Evolutionary conservation across 2,797 vertebrate genomes (phyloP).

Genomic region (Podarcis lilfordi): DNA sequence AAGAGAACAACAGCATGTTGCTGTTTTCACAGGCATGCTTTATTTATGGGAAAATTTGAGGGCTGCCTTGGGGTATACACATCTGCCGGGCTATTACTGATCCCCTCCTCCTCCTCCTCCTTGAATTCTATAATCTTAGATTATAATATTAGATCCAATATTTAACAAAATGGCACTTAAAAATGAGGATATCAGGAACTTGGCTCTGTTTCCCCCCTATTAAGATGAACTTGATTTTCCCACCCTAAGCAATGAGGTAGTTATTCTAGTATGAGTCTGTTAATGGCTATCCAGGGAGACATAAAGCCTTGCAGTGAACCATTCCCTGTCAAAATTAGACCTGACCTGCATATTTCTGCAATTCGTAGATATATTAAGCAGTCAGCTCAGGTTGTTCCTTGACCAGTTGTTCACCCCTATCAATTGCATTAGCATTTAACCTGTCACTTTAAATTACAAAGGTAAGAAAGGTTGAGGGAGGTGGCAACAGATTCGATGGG

Average conservation of each 20-base stretch:
- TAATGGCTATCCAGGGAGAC: slow-evolving; percentile 73
- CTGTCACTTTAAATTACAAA: slow-evolving; percentile 76
- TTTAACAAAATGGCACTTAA: slow-evolving; percentile 60
- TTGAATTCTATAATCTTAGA: slow-evolving; percentile 70
- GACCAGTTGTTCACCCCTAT: slow-evolving; percentile 79
- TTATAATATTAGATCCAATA: slow-evolving; percentile 62
- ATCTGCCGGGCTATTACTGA: slow-evolving; percentile 55
- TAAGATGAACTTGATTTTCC: slow-evolving; percentile 63
- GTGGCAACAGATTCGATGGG: slow-evolving; percentile 70
- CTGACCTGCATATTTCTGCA: slow-evolving; percentile 75
- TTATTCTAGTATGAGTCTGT: slow-evolving; percentile 68
- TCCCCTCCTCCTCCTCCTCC: slow-evolving; percentile 54
- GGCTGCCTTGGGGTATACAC: slow-evolving; percentile 42
- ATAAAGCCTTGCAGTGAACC: slow-evolving; percentile 72
- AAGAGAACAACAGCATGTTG: not conserved
- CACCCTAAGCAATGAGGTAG: slow-evolving; percentile 63
- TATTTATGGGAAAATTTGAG: slow-evolving; percentile 57
- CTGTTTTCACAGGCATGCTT: not conserved
- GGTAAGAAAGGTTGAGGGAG: slow-evolving; percentile 74
- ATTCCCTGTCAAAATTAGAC: slow-evolving; percentile 77
- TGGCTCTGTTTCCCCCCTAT: slow-evolving; percentile 49
- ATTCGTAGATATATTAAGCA: slow-evolving; percentile 72
- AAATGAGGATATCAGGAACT: slow-evolving; percentile 60
- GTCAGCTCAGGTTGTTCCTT: slow-evolving; percentile 75
- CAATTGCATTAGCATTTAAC: slow-evolving; percentile 79